phyloP scores from a whole-genome alignment of 2,113 vertebrate genomes.

The Sphyrna mokarran region DNA sequence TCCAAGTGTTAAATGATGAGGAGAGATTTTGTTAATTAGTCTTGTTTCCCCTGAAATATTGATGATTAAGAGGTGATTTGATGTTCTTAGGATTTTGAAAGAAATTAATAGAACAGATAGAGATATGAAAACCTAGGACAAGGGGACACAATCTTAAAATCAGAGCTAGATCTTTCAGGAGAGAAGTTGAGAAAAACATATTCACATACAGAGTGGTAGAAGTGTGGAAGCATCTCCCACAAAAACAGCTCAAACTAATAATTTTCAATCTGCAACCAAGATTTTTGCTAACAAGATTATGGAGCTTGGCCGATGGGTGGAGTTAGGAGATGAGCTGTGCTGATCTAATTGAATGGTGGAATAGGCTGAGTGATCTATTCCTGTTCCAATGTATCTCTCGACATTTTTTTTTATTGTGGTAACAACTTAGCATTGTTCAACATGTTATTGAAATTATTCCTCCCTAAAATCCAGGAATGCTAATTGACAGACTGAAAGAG shows the following conservation, averaged over 20 bases:
- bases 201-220: neutral
- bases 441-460: neutral
- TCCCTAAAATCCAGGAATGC: neutral
- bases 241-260: neutral
- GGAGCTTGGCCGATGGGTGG: neutral
- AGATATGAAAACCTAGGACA: too few relatives aligned
- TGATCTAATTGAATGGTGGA: neutral
- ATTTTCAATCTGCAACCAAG: neutral
- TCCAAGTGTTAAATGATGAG: too few relatives aligned
- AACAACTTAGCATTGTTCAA: neutral
- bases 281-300: neutral
- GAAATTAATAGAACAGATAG: too few relatives aligned
- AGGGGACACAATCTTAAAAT: neutral
- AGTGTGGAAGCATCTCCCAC: neutral
- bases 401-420: neutral
- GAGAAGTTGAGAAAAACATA: neutral
- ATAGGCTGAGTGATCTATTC: neutral
- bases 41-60: too few relatives aligned
- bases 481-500: neutral
- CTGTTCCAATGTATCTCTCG: neutral
- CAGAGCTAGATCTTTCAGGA: neutral
- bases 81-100: too few relatives aligned
- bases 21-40: too few relatives aligned
- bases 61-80: too few relatives aligned
- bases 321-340: neutral